Evolutionary conservation across 2,797 vertebrate species (phyloP).

Genomic region (Pseudopleuronectes americanus): DNA sequence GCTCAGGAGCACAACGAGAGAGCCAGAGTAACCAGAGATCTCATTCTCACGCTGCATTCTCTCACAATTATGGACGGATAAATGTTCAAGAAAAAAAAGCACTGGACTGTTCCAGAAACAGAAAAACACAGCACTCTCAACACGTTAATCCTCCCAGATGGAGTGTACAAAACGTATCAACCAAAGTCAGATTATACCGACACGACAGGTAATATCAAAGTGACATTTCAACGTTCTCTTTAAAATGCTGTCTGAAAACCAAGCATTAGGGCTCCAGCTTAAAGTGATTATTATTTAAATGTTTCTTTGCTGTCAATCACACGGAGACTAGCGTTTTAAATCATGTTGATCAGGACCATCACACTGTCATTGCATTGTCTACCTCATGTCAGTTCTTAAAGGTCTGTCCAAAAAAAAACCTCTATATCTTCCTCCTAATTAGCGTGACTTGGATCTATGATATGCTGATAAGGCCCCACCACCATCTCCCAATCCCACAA

Average conservation of each 20-base stretch:
- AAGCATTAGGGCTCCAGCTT: neutral
- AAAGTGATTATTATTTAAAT: neutral
- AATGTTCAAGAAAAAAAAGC: neutral
- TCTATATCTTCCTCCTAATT: no score
- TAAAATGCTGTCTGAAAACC: neutral
- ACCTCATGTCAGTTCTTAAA: neutral
- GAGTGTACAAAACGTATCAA: neutral
- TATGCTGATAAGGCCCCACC: no score
- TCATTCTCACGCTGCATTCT: constrained; percentile 8
- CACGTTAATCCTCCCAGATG: neutral
- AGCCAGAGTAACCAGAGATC: constrained; percentile 15
- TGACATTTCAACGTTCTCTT: constrained; percentile 6
- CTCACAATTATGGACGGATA: constrained; percentile 4
- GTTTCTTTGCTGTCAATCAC: neutral
- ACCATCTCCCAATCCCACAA: no score
- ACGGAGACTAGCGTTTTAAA: neutral
- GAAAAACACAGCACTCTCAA: neutral
- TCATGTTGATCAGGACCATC: neutral
- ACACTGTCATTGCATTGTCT: neutral
- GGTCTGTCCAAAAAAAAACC: no score
- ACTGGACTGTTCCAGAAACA: neutral
- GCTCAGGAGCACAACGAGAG: constrained; percentile 24
- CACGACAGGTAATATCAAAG: neutral
- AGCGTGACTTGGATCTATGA: no score
- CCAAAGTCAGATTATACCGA: neutral